Conservation (phyloP, 2,888 invertebrate genomes). For the Biston betularia region DNA sequence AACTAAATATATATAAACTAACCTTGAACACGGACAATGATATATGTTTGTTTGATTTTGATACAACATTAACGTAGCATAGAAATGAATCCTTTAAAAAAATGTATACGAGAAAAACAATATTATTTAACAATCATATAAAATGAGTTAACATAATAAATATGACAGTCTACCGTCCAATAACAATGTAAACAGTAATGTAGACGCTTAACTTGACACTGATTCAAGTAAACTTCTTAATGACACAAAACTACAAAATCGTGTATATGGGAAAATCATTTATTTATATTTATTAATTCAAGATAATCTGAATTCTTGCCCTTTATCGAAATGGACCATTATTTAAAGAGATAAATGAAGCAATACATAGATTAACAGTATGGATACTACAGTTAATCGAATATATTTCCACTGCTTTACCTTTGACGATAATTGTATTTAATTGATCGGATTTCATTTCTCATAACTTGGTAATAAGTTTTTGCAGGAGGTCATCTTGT, state of each 20-base stretch:
- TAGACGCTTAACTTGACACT: not conserved
- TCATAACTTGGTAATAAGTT: too few relatives aligned
- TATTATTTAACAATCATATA: too few relatives aligned
- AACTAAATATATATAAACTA: too few relatives aligned
- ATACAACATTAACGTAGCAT: too few relatives aligned
- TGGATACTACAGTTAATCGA: not conserved
- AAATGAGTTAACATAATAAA: not conserved
- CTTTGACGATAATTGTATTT: too few relatives aligned
- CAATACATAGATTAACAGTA: constrained; percentile 8
- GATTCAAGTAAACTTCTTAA: constrained; percentile 6
- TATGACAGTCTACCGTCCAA: not conserved
- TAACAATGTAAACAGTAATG: constrained; percentile 3
- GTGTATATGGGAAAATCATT: constrained; percentile 12
- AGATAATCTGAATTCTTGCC: constrained; percentile 32
- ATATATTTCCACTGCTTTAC: too few relatives aligned
- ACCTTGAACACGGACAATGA: too few relatives aligned
- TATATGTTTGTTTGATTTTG: too few relatives aligned
- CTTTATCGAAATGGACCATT: constrained; percentile 24
- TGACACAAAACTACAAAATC: constrained; percentile 8
- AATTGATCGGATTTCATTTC: too few relatives aligned
- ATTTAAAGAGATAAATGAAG: constrained; percentile 19
- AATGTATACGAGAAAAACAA: too few relatives aligned
- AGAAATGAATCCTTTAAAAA: too few relatives aligned
- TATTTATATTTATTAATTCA: constrained; percentile 32
- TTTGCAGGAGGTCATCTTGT: too few relatives aligned